Percentiles rank a stretch among this genome's conserved stretches.
Evolutionary conservation across 2,888 invertebrate genomes (phyloP).

Genomic region (Stegophylla sp.): DNA sequence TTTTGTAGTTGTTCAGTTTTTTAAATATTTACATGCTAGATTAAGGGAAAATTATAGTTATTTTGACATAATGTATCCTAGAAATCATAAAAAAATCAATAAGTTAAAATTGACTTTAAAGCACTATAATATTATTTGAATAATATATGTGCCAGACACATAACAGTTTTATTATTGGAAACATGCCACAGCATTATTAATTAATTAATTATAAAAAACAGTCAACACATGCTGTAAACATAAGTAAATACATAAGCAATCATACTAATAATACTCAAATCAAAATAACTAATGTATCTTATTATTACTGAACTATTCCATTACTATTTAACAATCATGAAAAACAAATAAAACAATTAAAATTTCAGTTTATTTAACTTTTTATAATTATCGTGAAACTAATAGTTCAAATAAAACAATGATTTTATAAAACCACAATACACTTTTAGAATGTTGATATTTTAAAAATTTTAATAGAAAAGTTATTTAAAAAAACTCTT

Average conservation of each 20-base stretch:
- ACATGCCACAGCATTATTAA: slow-evolving; percentile 23
- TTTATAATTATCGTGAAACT: too few species aligned
- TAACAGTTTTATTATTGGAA: background rate
- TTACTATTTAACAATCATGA: background rate
- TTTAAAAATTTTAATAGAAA: too few species aligned
- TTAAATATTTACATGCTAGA: slow-evolving; percentile 25
- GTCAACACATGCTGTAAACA: slow-evolving; percentile 27
- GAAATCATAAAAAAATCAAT: slow-evolving; percentile 64
- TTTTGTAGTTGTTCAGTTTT: background rate
- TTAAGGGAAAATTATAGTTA: background rate
- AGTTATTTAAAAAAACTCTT: too few species aligned
- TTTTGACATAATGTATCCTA: slow-evolving; percentile 68
- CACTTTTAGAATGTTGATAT: background rate
- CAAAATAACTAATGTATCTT: slow-evolving; percentile 1
- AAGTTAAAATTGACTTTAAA: slow-evolving; percentile 62
- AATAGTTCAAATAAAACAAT: too few species aligned
- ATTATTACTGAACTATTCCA: slow-evolving; percentile 21
- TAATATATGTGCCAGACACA: background rate
- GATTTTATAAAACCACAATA: background rate
- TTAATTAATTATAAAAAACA: slow-evolving; percentile 8
- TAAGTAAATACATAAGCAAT: slow-evolving; percentile 9
- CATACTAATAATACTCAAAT: background rate
- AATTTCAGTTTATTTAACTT: too few species aligned
- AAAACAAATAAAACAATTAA: background rate
- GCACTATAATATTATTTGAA: background rate